A percentile compares a stretch with the other conserved stretches of the same genome.
phyloP scores from a whole-genome alignment of 2,113 vertebrate species.

The Pedionomus torquatus region DNA sequence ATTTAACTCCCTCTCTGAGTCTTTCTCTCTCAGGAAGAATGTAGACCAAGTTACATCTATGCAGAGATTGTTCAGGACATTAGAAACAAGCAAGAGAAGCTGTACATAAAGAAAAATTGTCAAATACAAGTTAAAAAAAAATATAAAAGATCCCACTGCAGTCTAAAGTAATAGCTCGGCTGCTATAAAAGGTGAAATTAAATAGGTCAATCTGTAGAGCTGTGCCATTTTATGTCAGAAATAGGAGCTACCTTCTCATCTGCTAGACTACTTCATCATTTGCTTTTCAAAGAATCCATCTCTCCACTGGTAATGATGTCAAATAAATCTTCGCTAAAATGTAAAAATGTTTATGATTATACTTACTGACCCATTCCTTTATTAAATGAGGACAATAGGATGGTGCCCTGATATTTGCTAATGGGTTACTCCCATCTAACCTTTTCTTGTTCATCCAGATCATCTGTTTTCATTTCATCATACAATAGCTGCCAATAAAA shows the following conservation, averaged over 20 bases:
- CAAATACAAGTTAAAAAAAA: background rate
- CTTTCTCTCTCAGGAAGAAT: background rate
- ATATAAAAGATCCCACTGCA: background rate
- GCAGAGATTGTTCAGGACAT: background rate
- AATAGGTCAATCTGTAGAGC: background rate
- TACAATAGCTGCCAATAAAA: slow-evolving; percentile 60
- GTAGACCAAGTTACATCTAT: background rate
- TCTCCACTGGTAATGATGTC: slow-evolving; percentile 14
- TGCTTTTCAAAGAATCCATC: slow-evolving; percentile 30
- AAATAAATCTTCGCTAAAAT: slow-evolving; percentile 63
- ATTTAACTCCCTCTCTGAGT: background rate
- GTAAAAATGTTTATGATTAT: slow-evolving; percentile 59
- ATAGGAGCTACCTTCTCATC: background rate
- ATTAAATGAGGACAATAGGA: slow-evolving; percentile 62
- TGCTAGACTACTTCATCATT: background rate
- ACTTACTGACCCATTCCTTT: slow-evolving; percentile 19
- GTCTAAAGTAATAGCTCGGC: background rate
- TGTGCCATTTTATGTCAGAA: background rate
- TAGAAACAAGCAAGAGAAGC: background rate
- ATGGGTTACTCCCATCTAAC: slow-evolving; percentile 55
- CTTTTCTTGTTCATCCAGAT: slow-evolving; percentile 49
- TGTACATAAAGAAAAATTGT: background rate
- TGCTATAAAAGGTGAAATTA: slow-evolving; percentile 1
- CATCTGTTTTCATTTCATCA: slow-evolving; percentile 64
- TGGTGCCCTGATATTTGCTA: slow-evolving; percentile 60